Evolutionary conservation across 2,113 vertebrate species (phyloP).

Genomic region (Protomyctophum bolini): DNA sequence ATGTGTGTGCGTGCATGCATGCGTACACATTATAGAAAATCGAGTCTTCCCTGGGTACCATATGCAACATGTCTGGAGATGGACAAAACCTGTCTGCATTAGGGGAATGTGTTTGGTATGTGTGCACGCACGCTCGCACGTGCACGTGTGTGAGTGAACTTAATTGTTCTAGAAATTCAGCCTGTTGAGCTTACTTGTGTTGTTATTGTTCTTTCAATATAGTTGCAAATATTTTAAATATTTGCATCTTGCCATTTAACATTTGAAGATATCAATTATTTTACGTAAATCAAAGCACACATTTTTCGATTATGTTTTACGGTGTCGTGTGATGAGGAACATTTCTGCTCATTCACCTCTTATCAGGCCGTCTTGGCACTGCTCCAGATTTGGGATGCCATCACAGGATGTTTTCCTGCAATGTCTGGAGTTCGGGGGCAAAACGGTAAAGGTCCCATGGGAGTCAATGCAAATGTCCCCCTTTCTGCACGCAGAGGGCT

Average conservation of each 20-base stretch:
- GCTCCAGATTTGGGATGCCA: slow-evolving; percentile 35
- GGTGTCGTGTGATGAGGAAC: neutral
- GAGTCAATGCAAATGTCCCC: slow-evolving; percentile 44
- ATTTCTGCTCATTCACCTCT: neutral
- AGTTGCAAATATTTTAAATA: neutral
- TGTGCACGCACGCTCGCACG: neutral
- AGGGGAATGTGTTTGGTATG: neutral
- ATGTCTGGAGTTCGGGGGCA: slow-evolving; percentile 39
- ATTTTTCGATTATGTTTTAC: too few species aligned
- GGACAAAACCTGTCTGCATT: neutral
- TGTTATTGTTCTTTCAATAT: neutral
- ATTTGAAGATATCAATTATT: too few species aligned
- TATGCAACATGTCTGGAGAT: slow-evolving; percentile 10
- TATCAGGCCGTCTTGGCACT: slow-evolving; percentile 5
- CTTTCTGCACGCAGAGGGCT: slow-evolving; percentile 37
- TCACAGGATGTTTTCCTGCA: slow-evolving; percentile 33
- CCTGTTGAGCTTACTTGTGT: slow-evolving; percentile 42
- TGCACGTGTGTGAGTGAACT: slow-evolving; percentile 6
- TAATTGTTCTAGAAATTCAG: slow-evolving; percentile 47
- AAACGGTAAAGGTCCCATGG: slow-evolving; percentile 35
- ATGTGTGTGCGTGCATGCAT: neutral
- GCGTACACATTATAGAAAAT: slow-evolving; percentile 42
- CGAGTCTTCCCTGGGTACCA: slow-evolving; percentile 38
- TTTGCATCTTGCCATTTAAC: neutral
- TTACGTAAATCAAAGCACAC: neutral